Evolutionary conservation across 2,113 vertebrate species (phyloP), one percentile per base, ranked within the genome.

Genomic region (Prunella fulvescens): DNA sequence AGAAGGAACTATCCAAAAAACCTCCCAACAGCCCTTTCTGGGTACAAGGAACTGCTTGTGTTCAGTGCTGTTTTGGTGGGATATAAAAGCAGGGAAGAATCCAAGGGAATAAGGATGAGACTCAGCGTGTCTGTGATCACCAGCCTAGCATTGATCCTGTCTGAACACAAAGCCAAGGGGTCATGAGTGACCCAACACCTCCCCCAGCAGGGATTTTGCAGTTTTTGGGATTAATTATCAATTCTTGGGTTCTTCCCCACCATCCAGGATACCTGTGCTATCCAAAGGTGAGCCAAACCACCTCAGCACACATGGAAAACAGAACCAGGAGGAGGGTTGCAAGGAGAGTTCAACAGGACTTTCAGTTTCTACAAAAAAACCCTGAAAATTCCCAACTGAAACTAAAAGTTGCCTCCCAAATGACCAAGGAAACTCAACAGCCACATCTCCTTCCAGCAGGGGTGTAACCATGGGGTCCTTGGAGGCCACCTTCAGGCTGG

Each of bases 301-400:
- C 65, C 47, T 14, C 0, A 0, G 40, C 48, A 51, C 31, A 35
- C 11, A 3, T 0, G 1, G n/a, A 67, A 67, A 56, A 25, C 48
- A 48, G 40, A 67, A 64, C 6, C 4, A 26, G 47, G 12, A 86
- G 33, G 61, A 69, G 22, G 6, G 42, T 5, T 84, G 29, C 39
- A 28, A 33, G 18, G 57, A 70, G 54, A 77, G 81, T 17, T 79
- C 48, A 57, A 39, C 0, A 11, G 7, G 12, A 25, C 9, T 48
- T 84, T 23, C 54, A 29, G 39, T n/a, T 86, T 48, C 66, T 54
- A 37, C 25, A 28, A 47, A 70, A 2, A 14, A 22, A 13, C 6
- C 22, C 15, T 35, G 33, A 64, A 74, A 81, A 58, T 47, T 51
- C 48, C 51, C 57, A 14, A 8, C 31, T 12, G 39, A 44, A 81